Evolutionary conservation across 1,140 invertebrate genomes (phyloP).

Genomic region (Heliothis subflexa): DNA sequence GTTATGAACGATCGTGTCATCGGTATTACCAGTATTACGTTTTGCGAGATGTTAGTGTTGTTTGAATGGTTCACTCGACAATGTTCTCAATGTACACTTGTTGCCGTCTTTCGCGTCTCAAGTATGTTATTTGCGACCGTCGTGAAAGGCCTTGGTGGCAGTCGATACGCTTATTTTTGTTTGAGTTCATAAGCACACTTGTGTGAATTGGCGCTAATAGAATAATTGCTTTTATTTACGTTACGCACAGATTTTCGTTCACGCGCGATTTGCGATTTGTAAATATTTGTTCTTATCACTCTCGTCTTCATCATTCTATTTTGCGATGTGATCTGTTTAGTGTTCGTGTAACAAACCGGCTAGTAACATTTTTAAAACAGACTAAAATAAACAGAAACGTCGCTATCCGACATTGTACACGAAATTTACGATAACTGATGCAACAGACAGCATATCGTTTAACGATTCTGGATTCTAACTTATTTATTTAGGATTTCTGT

Average conservation of each 20-base stretch:
- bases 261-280: conserved; percentile 16
- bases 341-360: conserved; percentile 7
- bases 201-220: conserved; percentile 43
- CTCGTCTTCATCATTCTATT: conserved; percentile 8
- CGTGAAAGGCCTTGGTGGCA: conserved; percentile 11
- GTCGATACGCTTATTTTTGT: conserved; percentile 28
- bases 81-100: conserved; percentile 32
- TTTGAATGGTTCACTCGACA: conserved; percentile 34
- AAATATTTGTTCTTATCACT: conserved; percentile 29
- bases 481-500: conserved; percentile 39
- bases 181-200: conserved; percentile 25
- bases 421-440: conserved; percentile 32
- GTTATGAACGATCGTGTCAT: conserved; percentile 46
- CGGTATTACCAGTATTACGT: conserved; percentile 42
- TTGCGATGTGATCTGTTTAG: conserved; percentile 31
- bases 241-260: conserved; percentile 43
- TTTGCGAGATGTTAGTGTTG: conserved; percentile 18
- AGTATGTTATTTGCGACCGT: conserved; percentile 25
- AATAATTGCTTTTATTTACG: conserved; percentile 31
- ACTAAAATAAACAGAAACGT: conserved; percentile 34
- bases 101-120: conserved; percentile 19
- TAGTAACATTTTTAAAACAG: conserved; percentile 24
- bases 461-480: conserved; percentile 24
- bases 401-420: conserved; percentile 23
- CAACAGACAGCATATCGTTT: conserved; percentile 21